phyloP scores from a whole-genome alignment of 1,140 invertebrate genomes.

The Drosophila subobscura region DNA sequence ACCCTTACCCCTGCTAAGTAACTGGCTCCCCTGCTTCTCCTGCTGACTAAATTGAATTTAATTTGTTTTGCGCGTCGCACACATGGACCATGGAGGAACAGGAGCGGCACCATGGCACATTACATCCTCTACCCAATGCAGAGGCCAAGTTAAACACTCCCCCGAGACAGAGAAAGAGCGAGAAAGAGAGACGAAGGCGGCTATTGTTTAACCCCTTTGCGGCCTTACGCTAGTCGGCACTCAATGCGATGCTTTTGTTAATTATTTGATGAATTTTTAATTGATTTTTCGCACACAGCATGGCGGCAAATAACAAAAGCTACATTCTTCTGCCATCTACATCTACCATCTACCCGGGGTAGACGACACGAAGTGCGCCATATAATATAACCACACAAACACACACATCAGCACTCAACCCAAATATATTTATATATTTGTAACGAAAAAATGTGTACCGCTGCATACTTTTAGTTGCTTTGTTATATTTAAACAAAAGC shows the following conservation, averaged over 20 bases:
- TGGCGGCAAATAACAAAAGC: conserved; percentile 59
- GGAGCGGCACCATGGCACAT: conserved; percentile 27
- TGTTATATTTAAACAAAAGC: conserved; percentile 80
- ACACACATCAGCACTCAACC: neutral
- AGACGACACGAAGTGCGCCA: conserved; percentile 52
- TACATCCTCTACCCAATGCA: conserved; percentile 57
- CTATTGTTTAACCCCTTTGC: conserved; percentile 77
- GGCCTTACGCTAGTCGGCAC: conserved; percentile 26
- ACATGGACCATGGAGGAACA: conserved; percentile 39
- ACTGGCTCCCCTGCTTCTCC: conserved; percentile 24
- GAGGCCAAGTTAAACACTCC: conserved; percentile 74
- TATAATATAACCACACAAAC: conserved; percentile 33
- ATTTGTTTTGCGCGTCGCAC: conserved; percentile 79
- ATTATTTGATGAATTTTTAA: conserved; percentile 84
- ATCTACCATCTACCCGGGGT: conserved; percentile 8
- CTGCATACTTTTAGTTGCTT: conserved; percentile 79
- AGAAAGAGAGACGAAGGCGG: conserved; percentile 27
- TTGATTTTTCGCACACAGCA: conserved; percentile 83
- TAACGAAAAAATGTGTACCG: conserved; percentile 51
- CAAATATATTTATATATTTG: conserved; percentile 1
- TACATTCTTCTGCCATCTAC: conserved; percentile 42
- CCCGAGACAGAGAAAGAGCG: conserved; percentile 41
- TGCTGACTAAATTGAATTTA: conserved; percentile 81
- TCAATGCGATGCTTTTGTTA: conserved; percentile 75
- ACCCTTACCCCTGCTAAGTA: neutral